Base-by-base conservation (phyloP, 1,140 invertebrate genomes). In the Zaprionus camerounensis region DNA sequence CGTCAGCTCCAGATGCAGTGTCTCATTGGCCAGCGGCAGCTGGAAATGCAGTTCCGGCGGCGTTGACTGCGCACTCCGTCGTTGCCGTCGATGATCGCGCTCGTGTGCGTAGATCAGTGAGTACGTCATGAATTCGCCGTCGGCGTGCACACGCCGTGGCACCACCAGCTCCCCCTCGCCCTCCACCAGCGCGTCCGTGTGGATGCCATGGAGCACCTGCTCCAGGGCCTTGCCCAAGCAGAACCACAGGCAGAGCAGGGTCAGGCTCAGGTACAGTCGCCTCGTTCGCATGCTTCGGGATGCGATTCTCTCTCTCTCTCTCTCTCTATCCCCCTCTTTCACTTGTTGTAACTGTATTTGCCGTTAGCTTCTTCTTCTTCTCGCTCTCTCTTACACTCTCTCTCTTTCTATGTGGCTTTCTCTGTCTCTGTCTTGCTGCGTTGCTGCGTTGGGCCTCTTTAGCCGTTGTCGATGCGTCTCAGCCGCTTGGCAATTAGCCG, bases 101-200 rank as follows among this genome's bases (percentile, higher is more conserved):
- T 92, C 78, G 73, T 94, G 93, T 71, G 93, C 93, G 81, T 94
- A 94, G 22, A 92, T 94, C 63, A 96, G 85, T 62, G 94, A 91
- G 83, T 95, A 93, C 26, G 94, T 94, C 72, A 96, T 82, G 68
- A 94, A 94, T 22, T 93, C 82, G 6, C 95, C 95, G 24, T 92
- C 80, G 31, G 91, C 58, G 41, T 93, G 93, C 38, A 96, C 95
- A 80, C 94, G 95, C 20, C 92, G 91, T 1, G 95, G 95, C 71
- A 95, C 92, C 22, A 94, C 91, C 78, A 95, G 91, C 63, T 95
- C 92, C 41, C 94, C 94, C 68, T 94, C 92, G 58, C 94, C 94
- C 34, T 93, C 84, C 59, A 83, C 67, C 58, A 95, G 76, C 20
- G 90, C 78, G 20, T 90, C 75, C 3, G 94, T 93, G 71, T 94